These are phyloP conservation scores for Parotocinclus haroldoi DNA, from an alignment of 2,797 vertebrate genomes.

Conservation along the genomic window DNA sequence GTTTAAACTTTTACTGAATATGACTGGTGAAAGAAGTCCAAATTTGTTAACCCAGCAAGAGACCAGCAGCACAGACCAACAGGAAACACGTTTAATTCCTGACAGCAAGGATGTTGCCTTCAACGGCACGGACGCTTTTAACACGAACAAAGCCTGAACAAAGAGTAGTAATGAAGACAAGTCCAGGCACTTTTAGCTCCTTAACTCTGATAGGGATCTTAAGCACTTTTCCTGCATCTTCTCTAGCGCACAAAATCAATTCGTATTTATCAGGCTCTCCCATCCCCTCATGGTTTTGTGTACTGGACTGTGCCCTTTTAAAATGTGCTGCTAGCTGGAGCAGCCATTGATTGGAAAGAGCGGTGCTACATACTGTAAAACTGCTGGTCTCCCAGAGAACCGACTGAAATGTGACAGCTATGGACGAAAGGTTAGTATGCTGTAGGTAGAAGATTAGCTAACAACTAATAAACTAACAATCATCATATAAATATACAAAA, in stretches of 20 bases:
- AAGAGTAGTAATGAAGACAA: slow-evolving; percentile 51
- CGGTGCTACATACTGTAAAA: slow-evolving; percentile 44
- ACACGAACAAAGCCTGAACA: neutral
- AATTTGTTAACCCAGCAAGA: too few species aligned
- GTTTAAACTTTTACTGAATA: too few species aligned
- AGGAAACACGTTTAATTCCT: too few species aligned
- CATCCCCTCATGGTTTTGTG: slow-evolving; percentile 50
- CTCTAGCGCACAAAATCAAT: slow-evolving; percentile 60
- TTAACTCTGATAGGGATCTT: slow-evolving; percentile 58
- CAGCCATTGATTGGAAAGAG: slow-evolving; percentile 47
- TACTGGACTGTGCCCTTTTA: slow-evolving; percentile 56
- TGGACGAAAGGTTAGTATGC: slow-evolving; percentile 11
- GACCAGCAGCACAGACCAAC: too few species aligned
- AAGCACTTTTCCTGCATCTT: slow-evolving; percentile 56
- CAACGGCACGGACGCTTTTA: neutral
- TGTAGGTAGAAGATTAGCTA: too few species aligned
- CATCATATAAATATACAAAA: too few species aligned
- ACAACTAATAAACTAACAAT: too few species aligned
- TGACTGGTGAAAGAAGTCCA: too few species aligned
- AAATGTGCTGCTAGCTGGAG: slow-evolving; percentile 47
- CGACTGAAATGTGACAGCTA: too few species aligned
- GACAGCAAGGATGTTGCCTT: neutral
- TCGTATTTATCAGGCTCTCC: slow-evolving; percentile 59
- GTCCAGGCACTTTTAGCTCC: slow-evolving; percentile 40
- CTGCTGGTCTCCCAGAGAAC: slow-evolving; percentile 47